Conservation (phyloP, 1,140 invertebrate species). For the Cephus cinctus region DNA sequence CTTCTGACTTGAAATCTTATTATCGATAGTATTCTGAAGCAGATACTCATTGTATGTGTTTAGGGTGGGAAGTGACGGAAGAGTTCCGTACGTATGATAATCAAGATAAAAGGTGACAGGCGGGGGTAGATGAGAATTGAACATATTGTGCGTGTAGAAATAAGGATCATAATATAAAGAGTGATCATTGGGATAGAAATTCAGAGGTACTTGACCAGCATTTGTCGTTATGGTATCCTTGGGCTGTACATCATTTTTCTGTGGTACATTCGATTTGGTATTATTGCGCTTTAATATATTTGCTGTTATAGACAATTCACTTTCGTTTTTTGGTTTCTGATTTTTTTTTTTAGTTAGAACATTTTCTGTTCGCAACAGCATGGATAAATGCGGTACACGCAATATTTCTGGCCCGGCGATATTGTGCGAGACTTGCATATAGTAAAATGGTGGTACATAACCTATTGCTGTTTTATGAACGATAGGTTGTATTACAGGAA, state of each 20-base stretch:
- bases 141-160: slow-evolving; percentile 42
- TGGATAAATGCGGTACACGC: slow-evolving; percentile 8
- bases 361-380: background rate
- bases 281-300: too few species aligned
- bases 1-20: background rate
- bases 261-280: too few species aligned
- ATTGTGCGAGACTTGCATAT: slow-evolving; percentile 35
- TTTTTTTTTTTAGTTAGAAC: too few species aligned
- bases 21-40: background rate
- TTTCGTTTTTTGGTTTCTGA: too few species aligned
- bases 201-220: slow-evolving; percentile 31
- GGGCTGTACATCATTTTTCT: too few species aligned
- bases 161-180: slow-evolving; percentile 48
- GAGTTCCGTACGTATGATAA: slow-evolving; percentile 31
- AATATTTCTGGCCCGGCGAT: slow-evolving; percentile 27
- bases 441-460: slow-evolving; percentile 55
- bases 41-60: background rate
- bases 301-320: background rate
- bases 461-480: slow-evolving; percentile 60
- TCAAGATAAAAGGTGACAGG: slow-evolving; percentile 37
- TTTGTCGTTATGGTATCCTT: too few species aligned
- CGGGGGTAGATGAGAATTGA: slow-evolving; percentile 32
- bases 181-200: slow-evolving; percentile 47
- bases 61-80: slow-evolving; percentile 25
- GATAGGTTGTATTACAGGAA: slow-evolving; percentile 70